Evolutionary conservation across 2,888 invertebrate genomes (phyloP), one percentile per base, ranked within the genome.

Genomic region (Hipparchia sbordonii): DNA sequence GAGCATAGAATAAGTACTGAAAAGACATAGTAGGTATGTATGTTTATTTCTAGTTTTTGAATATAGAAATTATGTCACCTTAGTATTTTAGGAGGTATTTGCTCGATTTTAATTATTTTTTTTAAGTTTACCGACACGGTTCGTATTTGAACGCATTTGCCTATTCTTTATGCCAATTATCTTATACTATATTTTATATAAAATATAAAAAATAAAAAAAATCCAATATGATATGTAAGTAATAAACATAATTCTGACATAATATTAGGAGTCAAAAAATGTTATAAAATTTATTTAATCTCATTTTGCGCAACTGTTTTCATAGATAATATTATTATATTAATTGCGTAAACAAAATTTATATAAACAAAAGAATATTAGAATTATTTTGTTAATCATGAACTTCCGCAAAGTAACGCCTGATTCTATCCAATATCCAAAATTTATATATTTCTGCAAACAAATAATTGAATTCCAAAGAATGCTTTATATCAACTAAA

Each of bases 81-180:
- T 57, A 13, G 54, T n/a, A 54, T 54, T 54, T 2, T n/a, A n/a
- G n/a, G 5, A n/a, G 10, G 7, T 56, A 6, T 56, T 13, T 7
- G 56, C 56, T 56, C 13, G 7, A 57, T 57, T 57, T 57, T 13
- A 57, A 57, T 57, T 48, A 48, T 6, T 48, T 7, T 5, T 13
- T 62, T 9, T 62, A 13, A 48, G 46, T 62, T 48, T 13, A 13
- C 8, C n/a, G 46, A 62, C 46, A 45, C 48, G 46, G 23, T 23
- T 23, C 62, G 45, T 46, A 46, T 62, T 45, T 61, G 45, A 48
- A 48, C n/a, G 7, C 13, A 62, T 62, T 62, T 62, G 59, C 13
- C 8, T 59, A 23, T 13, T 13, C 45, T 62, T 13, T 13, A 62
- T 13, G 46, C 7, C 45, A 13, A 2, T 62, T 62, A 62, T 8